Conservation (phyloP, 1,140 invertebrate genomes). For the Spodoptera litura region DNA sequence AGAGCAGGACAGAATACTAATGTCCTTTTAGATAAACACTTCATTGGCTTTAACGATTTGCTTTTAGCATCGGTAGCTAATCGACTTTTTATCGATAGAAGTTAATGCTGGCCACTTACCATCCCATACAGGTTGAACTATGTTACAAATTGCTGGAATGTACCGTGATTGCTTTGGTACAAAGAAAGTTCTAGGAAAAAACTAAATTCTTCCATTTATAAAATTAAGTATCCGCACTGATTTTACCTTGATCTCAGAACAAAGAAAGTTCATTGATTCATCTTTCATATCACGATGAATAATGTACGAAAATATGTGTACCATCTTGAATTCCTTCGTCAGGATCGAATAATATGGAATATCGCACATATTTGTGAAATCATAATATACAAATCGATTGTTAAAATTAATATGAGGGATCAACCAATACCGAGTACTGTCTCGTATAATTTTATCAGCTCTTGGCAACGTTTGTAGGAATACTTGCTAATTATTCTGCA, state of each 20-base stretch:
- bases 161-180: no score
- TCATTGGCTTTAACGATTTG: constrained; percentile 32
- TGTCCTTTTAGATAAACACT: constrained; percentile 33
- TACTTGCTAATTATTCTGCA: constrained; percentile 4
- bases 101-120: constrained; percentile 9
- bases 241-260: background rate
- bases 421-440: background rate
- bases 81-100: constrained; percentile 13
- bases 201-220: background rate
- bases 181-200: no score
- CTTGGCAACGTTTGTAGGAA: constrained; percentile 13
- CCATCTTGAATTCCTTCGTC: background rate
- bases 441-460: constrained; percentile 32
- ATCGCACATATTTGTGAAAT: constrained; percentile 23
- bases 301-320: background rate
- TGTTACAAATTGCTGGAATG: no score
- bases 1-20: constrained; percentile 16
- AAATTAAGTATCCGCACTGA: background rate
- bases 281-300: no score
- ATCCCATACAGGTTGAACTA: background rate
- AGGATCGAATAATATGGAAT: constrained; percentile 18
- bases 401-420: constrained; percentile 27
- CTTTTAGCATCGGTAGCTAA: constrained; percentile 34
- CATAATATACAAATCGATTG: constrained; percentile 22
- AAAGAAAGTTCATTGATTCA: background rate